A percentile compares a stretch with the other conserved stretches of the same genome.
These are phyloP conservation scores for Physeter macrocephalus DNA, from an alignment of 2,113 vertebrate genomes.

Conservation along the genomic window DNA sequence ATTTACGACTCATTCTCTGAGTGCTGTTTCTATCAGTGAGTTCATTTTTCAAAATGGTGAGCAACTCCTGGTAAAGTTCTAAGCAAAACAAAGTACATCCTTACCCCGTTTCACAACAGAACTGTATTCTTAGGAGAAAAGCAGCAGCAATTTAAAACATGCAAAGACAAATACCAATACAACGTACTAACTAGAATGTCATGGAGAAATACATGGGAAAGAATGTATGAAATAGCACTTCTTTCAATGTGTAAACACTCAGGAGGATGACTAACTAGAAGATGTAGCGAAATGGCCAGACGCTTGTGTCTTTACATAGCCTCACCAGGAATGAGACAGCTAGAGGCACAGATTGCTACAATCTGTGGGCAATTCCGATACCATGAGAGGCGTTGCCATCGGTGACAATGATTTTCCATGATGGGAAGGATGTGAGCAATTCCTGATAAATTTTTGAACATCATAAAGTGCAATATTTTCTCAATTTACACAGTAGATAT, in stretches of 20 bases:
- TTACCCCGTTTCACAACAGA: neutral
- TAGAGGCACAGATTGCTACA: accelerated
- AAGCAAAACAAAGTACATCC: neutral
- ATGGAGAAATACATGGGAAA: neutral
- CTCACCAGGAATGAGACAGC: neutral
- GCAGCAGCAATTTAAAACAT: neutral
- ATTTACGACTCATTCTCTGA: neutral
- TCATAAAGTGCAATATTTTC: neutral
- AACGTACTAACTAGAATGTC: neutral
- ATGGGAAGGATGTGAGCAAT: neutral
- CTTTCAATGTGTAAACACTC: neutral
- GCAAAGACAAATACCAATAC: neutral
- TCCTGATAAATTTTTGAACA: neutral
- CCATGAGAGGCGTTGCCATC: neutral
- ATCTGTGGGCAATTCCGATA: neutral
- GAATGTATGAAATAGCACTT: neutral
- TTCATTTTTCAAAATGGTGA: neutral
- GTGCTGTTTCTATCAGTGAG: neutral
- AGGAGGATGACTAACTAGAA: neutral
- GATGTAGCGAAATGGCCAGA: neutral
- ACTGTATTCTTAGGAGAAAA: neutral
- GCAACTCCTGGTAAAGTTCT: neutral
- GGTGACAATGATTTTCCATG: neutral
- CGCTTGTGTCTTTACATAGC: neutral
- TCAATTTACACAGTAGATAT: neutral